Evolutionary conservation across 2,113 vertebrate species (phyloP), one percentile per base, ranked within the genome.

Genomic region (Cervus canadensis): DNA sequence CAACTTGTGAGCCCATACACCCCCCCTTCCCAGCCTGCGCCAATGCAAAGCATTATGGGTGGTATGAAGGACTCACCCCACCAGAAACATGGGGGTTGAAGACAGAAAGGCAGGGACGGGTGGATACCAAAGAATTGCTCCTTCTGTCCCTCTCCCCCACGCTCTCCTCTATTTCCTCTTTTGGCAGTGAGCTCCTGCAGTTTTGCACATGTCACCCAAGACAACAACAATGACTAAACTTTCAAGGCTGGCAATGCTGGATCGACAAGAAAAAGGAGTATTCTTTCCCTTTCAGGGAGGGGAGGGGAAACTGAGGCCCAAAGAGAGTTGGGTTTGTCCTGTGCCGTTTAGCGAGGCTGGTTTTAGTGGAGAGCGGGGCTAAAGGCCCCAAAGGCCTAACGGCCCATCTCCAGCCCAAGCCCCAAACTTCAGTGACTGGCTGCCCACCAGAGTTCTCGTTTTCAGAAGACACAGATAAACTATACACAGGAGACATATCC

Each of bases 1-100:
- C 98, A 98, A 98, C 98, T 98, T 85, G 98, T 99, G 99, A 99
- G 98, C 98, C 98, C 98, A 97, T 83, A 98, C 90, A 97, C 98
- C 97, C 96, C 97, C 97, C 98, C 96, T 98, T 97, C 98, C 98
- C 97, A 97, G 97, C 96, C 95, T 97, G 95, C 94, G 91, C 94
- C 93, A 95, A 97, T 93, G 97, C 91, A 33, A 98, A 98, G 97
- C 98, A 96, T 2, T 17, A 92, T 94, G 95, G 97, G 89, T 94
- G 81, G 85, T 96, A 81, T 56, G 33, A 97, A 93, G 85, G 96
- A 97, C 95, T 97, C 97, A 96, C 82, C 97, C 87, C 96, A 97
- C 94, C 95, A 94, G 96, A 98, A 94, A 98, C 91, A 83, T 60
- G 79, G 96, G 89, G 74, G 82, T 57, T 81, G 94, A 93, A 95